Conservation (phyloP, 2,113 vertebrate species). For the Sinocyclocheilus anophthalmus region DNA sequence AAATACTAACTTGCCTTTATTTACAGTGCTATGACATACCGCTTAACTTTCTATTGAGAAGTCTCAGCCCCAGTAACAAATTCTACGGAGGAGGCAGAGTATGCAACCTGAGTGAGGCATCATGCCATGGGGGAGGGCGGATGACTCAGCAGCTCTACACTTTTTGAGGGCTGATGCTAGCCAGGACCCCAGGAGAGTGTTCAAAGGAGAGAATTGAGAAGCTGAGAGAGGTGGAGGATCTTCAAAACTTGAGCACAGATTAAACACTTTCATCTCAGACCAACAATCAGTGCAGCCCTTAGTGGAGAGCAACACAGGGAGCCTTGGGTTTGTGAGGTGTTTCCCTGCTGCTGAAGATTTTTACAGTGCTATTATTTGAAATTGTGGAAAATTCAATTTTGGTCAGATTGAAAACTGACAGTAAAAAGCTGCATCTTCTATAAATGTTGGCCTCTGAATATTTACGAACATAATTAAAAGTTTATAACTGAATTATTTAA, state of each 20-base stretch:
- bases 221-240: slow-evolving; percentile 55
- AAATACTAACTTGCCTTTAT: neutral
- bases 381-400: neutral
- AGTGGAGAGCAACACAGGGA: slow-evolving; percentile 1
- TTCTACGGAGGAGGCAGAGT: neutral
- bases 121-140: slow-evolving; percentile 19
- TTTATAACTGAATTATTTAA: slow-evolving; percentile 37
- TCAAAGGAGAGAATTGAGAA: slow-evolving; percentile 57
- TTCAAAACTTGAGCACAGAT: slow-evolving; percentile 60
- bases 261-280: slow-evolving; percentile 46
- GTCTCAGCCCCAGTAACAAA: neutral
- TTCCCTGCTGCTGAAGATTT: neutral
- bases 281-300: slow-evolving; percentile 9
- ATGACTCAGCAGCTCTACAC: slow-evolving; percentile 37
- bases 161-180: slow-evolving; percentile 49
- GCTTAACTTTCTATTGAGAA: neutral
- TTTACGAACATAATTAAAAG: slow-evolving; percentile 18
- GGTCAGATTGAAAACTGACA: neutral
- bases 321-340: neutral
- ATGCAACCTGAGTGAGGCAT: slow-evolving; percentile 20
- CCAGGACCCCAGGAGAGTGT: slow-evolving; percentile 53
- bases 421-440: neutral
- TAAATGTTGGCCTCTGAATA: neutral
- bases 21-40: neutral
- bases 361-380: neutral